A percentile compares a stretch with the other conserved stretches of the same genome.
These are phyloP conservation scores for Picus viridis DNA, from an alignment of 2,797 vertebrate genomes.

Conservation along the genomic window DNA sequence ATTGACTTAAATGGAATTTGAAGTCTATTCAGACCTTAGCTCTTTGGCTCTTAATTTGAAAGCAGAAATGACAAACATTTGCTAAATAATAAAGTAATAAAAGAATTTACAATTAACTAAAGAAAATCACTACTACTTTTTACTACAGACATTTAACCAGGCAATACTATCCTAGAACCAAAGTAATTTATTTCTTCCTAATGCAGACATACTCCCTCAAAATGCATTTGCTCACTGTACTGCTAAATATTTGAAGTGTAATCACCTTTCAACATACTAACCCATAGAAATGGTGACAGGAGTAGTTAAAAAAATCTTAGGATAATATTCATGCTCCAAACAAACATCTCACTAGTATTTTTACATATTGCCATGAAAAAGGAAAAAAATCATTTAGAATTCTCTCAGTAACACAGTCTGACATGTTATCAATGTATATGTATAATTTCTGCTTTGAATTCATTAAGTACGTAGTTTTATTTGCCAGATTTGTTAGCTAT, in stretches of 20 bases:
- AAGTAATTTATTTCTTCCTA: neutral
- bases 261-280: neutral
- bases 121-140: conserved; percentile 4
- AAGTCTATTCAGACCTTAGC: neutral
- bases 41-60: neutral
- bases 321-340: neutral
- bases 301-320: neutral
- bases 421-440: neutral
- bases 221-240: neutral
- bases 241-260: neutral
- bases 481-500: neutral
- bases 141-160: neutral
- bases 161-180: neutral
- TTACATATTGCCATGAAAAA: neutral
- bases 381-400: neutral
- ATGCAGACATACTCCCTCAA: neutral
- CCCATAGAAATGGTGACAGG: neutral
- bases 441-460: neutral
- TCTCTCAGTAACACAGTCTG: neutral
- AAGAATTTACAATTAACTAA: neutral
- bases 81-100: conserved; percentile 1
- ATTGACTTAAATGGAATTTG: neutral
- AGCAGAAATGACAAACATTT: conserved; percentile 1
- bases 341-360: neutral
- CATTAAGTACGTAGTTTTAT: neutral